Base-by-base conservation (phyloP, 2,888 invertebrate genomes). In the Busseola fusca region DNA sequence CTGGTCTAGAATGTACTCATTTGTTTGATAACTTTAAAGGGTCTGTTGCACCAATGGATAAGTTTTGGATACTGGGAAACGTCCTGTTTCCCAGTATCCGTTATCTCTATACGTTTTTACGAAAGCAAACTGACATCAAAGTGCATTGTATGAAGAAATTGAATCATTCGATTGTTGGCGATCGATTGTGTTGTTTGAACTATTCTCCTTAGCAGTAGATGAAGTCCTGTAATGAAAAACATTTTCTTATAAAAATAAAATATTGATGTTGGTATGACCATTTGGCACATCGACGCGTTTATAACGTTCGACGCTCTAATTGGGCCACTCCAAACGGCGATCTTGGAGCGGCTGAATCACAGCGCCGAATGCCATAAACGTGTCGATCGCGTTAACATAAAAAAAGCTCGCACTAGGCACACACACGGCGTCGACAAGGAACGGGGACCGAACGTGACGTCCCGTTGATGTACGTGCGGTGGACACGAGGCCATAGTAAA, bases 191-290 rank as follows among this genome's bases (percentile, higher is more conserved):
- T 90, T 87, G 73, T 89, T 91, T 1, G 91, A 75, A 45, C 93
- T 92, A 76, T 93, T 94, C 70, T 93, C 94, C 80, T 87, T 92
- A 21, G 87, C 85, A 6, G 92, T 90, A 4, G 95, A 95, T 4
- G 95, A 94, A 30, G 88, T 92, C 42, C 95, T 95, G 92, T 50
- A 92, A 91, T 52, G 6, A 64, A 70, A 64, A 75, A 58, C 1
- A 57, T 14, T 16, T 0, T 42, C 4, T 56, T 37, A 45, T 1
- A 18, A 34, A 59, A 25, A 59, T 30, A 58, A 27, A 45, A 40
- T 34, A 45, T 21, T 45, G 5, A 30, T 48, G 3, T 50, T n/a
- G 9, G 2, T 45, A 30, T 60, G 25, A 14, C 42, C 42, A 27
- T 27, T 42, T 27, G 12, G 10, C 10, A n/a, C 4, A 40, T 16